phyloP scores from a whole-genome alignment of 2,888 invertebrate genomes.

The Tachystola acroxantha region DNA sequence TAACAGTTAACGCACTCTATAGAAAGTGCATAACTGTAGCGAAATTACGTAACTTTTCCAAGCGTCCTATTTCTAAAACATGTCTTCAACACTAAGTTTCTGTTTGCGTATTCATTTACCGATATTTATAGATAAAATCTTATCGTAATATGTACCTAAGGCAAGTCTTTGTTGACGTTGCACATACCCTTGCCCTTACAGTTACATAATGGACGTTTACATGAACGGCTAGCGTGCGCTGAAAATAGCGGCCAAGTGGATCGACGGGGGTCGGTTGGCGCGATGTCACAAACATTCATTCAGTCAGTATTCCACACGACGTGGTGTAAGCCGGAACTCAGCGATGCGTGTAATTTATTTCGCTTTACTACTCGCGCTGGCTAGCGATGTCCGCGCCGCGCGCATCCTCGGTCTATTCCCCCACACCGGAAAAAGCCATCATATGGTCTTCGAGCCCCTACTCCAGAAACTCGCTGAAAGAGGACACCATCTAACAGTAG shows the following conservation, averaged over 20 bases:
- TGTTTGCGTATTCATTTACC: no score
- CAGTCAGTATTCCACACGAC: slow-evolving; percentile 1
- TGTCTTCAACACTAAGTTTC: no score
- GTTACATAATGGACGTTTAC: not conserved
- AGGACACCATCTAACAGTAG: slow-evolving; percentile 80
- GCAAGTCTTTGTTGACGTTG: not conserved
- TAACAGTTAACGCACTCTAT: no score
- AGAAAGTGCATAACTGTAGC: no score
- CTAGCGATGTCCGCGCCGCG: slow-evolving; percentile 41
- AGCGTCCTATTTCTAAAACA: no score
- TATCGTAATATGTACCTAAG: no score
- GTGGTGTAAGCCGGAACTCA: slow-evolving; percentile 18
- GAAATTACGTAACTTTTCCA: no score
- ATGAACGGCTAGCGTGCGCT: not conserved
- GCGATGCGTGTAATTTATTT: slow-evolving; percentile 42
- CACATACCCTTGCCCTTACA: not conserved
- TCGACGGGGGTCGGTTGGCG: not conserved
- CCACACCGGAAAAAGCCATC: slow-evolving; percentile 80
- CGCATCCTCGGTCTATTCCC: slow-evolving; percentile 79
- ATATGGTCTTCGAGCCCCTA: slow-evolving; percentile 78
- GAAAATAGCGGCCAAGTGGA: slow-evolving; percentile 6
- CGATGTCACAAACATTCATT: not conserved
- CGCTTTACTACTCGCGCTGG: slow-evolving; percentile 29
- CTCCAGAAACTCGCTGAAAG: slow-evolving; percentile 71
- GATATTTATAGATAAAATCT: no score